Percentiles rank a stretch among this genome's conserved stretches.
phyloP scores from a whole-genome alignment of 2,113 vertebrate genomes.

The Rhabdornis inornatus region DNA sequence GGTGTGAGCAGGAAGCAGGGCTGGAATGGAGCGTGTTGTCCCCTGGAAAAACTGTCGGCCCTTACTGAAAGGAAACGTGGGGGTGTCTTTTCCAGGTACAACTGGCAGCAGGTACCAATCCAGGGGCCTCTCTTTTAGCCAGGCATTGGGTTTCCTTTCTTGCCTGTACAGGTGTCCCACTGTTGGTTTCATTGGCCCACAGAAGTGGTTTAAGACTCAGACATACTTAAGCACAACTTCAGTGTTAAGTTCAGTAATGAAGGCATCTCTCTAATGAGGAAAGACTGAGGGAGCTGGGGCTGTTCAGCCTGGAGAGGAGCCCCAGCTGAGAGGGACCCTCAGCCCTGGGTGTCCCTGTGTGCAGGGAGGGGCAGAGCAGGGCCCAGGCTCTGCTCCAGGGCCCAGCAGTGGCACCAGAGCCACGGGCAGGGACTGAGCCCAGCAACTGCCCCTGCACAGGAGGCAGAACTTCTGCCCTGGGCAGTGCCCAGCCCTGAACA shows the following conservation, averaged over 20 bases:
- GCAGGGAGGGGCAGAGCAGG: too few relatives aligned
- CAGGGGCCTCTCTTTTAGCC: not conserved
- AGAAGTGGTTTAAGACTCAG: not conserved
- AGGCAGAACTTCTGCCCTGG: not conserved
- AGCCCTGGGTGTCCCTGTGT: not conserved
- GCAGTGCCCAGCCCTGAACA: not conserved
- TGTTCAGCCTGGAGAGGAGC: not conserved
- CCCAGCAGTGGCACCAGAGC: too few relatives aligned
- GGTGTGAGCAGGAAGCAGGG: not conserved
- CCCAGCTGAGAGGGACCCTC: not conserved
- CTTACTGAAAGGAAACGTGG: not conserved
- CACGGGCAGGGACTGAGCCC: too few relatives aligned
- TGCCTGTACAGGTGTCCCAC: not conserved
- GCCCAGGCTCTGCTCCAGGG: too few relatives aligned
- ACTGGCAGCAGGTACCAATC: not conserved
- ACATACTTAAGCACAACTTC: not conserved
- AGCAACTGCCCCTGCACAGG: too few relatives aligned
- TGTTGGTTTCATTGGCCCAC: not conserved
- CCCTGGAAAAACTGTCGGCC: too few relatives aligned
- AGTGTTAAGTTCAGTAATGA: not conserved
- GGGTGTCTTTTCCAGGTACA: not conserved
- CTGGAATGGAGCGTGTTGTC: not conserved
- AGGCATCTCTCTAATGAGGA: not conserved
- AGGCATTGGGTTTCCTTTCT: not conserved
- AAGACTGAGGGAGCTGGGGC: not conserved